A percentile compares a stretch with the other conserved stretches of the same genome.
Conservation (phyloP, 1,140 invertebrate genomes). For the Penaeus indicus region DNA sequence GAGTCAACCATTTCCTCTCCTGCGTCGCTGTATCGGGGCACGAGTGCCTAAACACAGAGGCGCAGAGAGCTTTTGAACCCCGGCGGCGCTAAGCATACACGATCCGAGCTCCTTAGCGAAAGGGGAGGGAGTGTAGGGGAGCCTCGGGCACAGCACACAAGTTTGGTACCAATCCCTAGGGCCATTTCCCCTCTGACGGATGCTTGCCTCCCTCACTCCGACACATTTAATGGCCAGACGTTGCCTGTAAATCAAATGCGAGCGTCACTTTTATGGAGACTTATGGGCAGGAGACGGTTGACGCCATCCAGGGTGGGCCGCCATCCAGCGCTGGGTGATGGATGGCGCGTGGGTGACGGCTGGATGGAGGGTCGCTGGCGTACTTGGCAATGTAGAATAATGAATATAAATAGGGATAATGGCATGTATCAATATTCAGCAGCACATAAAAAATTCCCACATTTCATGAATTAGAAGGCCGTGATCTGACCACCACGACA, state of each 20-base stretch:
- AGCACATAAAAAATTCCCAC: slow-evolving; percentile 37
- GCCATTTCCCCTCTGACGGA: slow-evolving; percentile 63
- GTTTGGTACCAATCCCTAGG: slow-evolving; percentile 53
- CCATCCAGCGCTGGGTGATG: slow-evolving; percentile 56
- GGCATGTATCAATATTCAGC: slow-evolving; percentile 54
- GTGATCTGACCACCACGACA: slow-evolving; percentile 41
- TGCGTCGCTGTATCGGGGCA: no score
- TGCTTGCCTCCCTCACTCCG: slow-evolving; percentile 64
- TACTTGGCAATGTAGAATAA: slow-evolving; percentile 32
- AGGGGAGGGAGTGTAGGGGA: slow-evolving; percentile 5
- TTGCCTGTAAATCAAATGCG: slow-evolving; percentile 64
- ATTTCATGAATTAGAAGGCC: slow-evolving; percentile 45
- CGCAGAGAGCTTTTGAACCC: no score
- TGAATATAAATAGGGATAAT: slow-evolving; percentile 43
- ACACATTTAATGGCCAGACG: slow-evolving; percentile 64
- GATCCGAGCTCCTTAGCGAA: background rate
- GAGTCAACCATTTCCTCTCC: no score
- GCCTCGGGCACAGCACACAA: background rate
- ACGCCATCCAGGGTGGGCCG: slow-evolving; percentile 59
- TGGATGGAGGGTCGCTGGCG: background rate
- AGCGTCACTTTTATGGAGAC: slow-evolving; percentile 64
- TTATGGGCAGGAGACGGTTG: slow-evolving; percentile 62
- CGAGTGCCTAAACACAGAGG: no score
- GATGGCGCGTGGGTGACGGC: slow-evolving; percentile 50
- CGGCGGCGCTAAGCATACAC: background rate